A percentile compares a stretch with the other conserved stretches of the same genome.
Conservation (phyloP, 2,113 vertebrate genomes). For the Corythoichthys haematopterus region DNA sequence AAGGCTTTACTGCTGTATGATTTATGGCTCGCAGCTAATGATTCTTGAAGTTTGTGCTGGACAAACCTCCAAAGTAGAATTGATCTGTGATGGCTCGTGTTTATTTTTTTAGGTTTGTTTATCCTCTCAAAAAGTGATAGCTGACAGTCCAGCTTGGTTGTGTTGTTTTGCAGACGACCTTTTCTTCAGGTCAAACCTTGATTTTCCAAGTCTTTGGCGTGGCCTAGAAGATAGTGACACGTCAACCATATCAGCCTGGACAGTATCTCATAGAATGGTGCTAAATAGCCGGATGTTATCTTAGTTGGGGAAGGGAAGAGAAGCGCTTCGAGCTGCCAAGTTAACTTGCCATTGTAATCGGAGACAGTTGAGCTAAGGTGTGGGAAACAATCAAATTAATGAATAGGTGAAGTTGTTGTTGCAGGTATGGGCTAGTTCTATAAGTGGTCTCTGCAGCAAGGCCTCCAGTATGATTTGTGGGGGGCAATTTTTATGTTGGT, state of each 20-base stretch:
- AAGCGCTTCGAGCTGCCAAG: not conserved
- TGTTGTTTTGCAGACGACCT: not conserved
- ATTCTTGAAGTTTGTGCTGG: too few relatives aligned
- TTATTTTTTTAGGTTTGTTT: too few relatives aligned
- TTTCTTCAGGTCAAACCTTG: not conserved
- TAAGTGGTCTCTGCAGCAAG: not conserved
- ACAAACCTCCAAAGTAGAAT: too few relatives aligned
- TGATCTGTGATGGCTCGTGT: too few relatives aligned
- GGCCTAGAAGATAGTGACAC: not conserved
- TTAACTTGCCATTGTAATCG: not conserved
- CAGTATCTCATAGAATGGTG: not conserved
- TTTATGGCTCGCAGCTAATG: too few relatives aligned
- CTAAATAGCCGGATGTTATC: constrained; percentile 1
- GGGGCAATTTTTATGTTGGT: not conserved
- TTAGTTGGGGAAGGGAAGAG: not conserved
- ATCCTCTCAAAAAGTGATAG: too few relatives aligned
- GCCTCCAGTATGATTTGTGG: not conserved
- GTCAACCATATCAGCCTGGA: not conserved
- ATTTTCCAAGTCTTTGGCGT: not conserved
- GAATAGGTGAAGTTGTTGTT: not conserved
- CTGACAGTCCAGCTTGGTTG: too few relatives aligned
- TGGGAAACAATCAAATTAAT: not conserved
- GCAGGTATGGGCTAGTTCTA: not conserved
- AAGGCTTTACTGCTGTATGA: too few relatives aligned
- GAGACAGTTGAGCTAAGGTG: not conserved